These are phyloP conservation scores for Euproctis similis DNA, from an alignment of 2,888 invertebrate species.

Conservation along the genomic window DNA sequence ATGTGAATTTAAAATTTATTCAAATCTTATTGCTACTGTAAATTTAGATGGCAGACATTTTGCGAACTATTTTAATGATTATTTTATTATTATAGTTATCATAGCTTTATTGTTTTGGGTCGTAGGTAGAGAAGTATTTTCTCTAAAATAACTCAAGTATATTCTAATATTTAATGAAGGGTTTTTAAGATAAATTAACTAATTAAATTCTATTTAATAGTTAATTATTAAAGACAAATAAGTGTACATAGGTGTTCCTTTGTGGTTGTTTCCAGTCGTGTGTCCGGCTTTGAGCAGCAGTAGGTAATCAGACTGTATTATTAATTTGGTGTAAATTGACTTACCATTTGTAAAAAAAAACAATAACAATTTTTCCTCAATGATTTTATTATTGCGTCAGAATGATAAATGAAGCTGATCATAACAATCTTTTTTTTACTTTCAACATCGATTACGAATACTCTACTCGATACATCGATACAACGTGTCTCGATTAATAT, in stretches of 20 bases:
- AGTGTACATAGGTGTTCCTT: conserved; percentile 24
- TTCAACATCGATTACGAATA: conserved; percentile 75
- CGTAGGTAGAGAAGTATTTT: conserved; percentile 13
- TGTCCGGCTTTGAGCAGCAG: conserved; percentile 36
- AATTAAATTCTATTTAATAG: conserved; percentile 21
- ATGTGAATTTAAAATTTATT: conserved; percentile 23
- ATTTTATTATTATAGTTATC: conserved; percentile 36
- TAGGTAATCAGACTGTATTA: too few species aligned
- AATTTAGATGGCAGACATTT: conserved; percentile 25
- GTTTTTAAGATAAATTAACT: too few species aligned
- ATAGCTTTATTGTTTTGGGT: conserved; percentile 24
- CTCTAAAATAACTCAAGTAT: conserved; percentile 19
- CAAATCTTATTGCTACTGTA: conserved; percentile 34
- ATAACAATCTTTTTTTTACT: conserved; percentile 74
- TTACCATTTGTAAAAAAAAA: conserved; percentile 55
- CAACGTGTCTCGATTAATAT: conserved; percentile 62
- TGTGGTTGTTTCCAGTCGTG: conserved; percentile 40
- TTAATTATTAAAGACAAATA: conserved; percentile 27
- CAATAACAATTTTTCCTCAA: conserved; percentile 62
- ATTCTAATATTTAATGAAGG: too few species aligned
- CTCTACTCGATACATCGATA: conserved; percentile 68
- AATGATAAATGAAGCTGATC: conserved; percentile 76
- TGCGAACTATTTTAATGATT: conserved; percentile 37
- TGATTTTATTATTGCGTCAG: conserved; percentile 74
- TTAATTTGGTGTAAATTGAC: conserved; percentile 41